Evolutionary conservation across 2,113 vertebrate species (phyloP).

Genomic region (Accipiter cooperii): DNA sequence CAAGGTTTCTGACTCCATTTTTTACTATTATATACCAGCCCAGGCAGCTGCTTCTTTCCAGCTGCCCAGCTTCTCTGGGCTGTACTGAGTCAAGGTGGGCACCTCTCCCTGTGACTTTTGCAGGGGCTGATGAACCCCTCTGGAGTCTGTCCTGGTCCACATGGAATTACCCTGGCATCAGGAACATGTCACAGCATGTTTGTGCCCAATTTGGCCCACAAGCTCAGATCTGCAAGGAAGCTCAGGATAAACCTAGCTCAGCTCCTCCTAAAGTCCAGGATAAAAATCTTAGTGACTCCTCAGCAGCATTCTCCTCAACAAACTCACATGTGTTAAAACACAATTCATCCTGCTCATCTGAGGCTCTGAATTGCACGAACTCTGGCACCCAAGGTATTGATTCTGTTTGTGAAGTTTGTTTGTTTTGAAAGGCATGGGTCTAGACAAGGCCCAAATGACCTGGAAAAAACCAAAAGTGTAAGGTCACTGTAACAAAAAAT

Average conservation of each 20-base stretch:
- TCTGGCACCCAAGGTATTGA: not conserved
- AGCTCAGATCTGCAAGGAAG: not conserved
- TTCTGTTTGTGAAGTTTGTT: not conserved
- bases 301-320: not conserved
- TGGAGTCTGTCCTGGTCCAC: not conserved
- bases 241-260: not conserved
- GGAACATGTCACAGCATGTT: rapidly evolving
- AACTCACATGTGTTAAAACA: not conserved
- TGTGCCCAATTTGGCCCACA: not conserved
- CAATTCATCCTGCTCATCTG: not conserved
- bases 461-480: not conserved
- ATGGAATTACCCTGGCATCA: not conserved
- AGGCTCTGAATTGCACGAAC: not conserved
- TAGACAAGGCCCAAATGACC: not conserved
- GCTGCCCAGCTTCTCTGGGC: not conserved
- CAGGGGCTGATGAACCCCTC: not conserved
- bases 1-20: not conserved
- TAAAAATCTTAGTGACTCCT: not conserved
- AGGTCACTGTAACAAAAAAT: not conserved
- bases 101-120: not conserved
- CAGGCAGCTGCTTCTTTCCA: not conserved
- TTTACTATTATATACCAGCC: not conserved
- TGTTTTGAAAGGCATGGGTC: not conserved
- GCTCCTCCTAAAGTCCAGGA: not conserved
- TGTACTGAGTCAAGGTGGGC: not conserved